phyloP scores from a whole-genome alignment of 1,140 invertebrate species.

The Mesaphorura yosii region DNA sequence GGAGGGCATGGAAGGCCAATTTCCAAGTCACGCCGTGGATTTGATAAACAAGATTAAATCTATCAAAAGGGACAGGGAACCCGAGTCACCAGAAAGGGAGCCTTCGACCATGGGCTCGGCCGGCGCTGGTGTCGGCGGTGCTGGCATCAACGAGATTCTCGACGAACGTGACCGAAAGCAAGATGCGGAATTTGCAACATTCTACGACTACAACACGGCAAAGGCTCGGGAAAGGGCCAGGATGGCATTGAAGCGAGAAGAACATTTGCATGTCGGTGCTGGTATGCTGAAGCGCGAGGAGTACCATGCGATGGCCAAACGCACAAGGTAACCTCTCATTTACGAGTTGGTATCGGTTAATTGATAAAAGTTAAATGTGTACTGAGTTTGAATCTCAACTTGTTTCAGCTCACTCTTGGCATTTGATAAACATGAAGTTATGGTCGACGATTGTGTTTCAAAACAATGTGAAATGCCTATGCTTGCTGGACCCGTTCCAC shows the following conservation, averaged over 20 bases:
- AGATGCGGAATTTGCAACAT: not conserved
- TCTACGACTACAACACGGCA: not conserved
- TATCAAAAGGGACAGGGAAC: not conserved
- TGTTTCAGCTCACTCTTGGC: not conserved
- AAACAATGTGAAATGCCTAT: not conserved
- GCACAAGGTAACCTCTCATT: not conserved
- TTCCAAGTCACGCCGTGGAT: not conserved
- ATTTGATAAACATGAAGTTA: not conserved
- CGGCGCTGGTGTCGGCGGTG: not conserved
- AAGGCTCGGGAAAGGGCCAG: not conserved
- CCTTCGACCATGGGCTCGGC: not conserved
- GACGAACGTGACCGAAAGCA: not conserved
- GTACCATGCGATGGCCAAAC: not conserved
- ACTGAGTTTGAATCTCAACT: not conserved
- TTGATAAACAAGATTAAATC: not conserved
- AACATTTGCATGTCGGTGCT: not conserved
- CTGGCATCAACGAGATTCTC: not conserved
- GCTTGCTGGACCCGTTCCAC: constrained; percentile 3
- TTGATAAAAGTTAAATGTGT: not conserved
- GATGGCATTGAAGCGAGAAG: not conserved
- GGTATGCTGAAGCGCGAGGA: not conserved
- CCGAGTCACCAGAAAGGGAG: not conserved
- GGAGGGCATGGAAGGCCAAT: not conserved
- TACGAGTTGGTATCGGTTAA: not conserved
- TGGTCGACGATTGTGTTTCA: not conserved